These are phyloP conservation scores for Yponomeuta cagnagella DNA, from an alignment of 2,888 invertebrate genomes.

Conservation along the genomic window DNA sequence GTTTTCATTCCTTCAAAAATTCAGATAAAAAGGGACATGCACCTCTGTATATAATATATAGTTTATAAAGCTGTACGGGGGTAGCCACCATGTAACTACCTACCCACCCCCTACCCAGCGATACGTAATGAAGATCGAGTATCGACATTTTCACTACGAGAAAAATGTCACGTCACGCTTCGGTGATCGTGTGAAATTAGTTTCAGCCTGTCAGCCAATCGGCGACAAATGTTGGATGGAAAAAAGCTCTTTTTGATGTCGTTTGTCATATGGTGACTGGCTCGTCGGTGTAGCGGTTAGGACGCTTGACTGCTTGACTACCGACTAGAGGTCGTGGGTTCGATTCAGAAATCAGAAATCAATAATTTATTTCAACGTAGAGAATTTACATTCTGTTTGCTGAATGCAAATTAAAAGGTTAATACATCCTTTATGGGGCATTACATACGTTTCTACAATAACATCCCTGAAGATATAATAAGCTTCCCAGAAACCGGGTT, in stretches of 20 bases:
- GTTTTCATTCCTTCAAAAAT: not conserved
- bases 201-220: not conserved
- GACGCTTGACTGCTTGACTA: no score
- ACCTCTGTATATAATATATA: not conserved
- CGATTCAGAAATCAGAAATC: no score
- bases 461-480: no score
- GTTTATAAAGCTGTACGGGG: not conserved
- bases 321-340: no score
- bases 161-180: not conserved
- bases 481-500: no score
- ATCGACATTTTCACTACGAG: not conserved
- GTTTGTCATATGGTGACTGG: not conserved
- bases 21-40: not conserved
- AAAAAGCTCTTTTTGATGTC: not conserved
- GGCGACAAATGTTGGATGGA: not conserved
- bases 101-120: not conserved
- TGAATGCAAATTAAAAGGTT: no score
- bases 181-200: not conserved
- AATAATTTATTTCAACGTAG: no score
- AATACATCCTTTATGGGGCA: no score
- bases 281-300: no score
- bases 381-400: no score
- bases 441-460: no score
- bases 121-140: conserved; percentile 1
- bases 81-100: not conserved